phyloP scores from a whole-genome alignment of 1,140 invertebrate species.

The Drosophila hydei region DNA sequence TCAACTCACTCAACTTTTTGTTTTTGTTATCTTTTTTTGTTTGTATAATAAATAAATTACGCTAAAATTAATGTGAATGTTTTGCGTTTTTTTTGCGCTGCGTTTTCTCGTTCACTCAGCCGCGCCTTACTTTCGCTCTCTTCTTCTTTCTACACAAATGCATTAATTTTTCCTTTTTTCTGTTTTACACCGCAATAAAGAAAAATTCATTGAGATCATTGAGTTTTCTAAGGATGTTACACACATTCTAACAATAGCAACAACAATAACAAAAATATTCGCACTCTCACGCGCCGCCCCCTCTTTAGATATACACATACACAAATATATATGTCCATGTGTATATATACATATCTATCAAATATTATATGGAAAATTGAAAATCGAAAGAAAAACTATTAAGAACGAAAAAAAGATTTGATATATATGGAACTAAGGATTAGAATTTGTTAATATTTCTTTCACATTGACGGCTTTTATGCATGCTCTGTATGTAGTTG shows the following conservation, averaged over 20 bases:
- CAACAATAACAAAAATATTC: constrained; percentile 24
- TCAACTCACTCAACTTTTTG: not conserved
- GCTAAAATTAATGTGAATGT: constrained; percentile 79
- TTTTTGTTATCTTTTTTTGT: constrained; percentile 7
- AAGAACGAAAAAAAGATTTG: constrained; percentile 21
- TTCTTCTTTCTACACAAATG: constrained; percentile 47
- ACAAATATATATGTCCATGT: constrained; percentile 23
- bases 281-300: constrained; percentile 57
- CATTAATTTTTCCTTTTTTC: constrained; percentile 49
- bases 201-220: constrained; percentile 81
- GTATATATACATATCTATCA: constrained; percentile 11
- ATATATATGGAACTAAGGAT: constrained; percentile 45
- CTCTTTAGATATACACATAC: not conserved
- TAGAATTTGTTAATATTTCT: constrained; percentile 65
- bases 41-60: constrained; percentile 47
- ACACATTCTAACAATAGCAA: constrained; percentile 46
- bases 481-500: constrained; percentile 30
- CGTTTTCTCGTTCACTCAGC: constrained; percentile 17
- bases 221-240: constrained; percentile 73
- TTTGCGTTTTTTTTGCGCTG: constrained; percentile 35
- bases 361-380: constrained; percentile 13
- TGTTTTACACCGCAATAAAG: constrained; percentile 63
- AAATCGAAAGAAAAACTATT: constrained; percentile 15
- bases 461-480: constrained; percentile 43
- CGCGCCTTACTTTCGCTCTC: constrained; percentile 21